Conservation (phyloP, 1,140 invertebrate species). For the Papilio machaon region DNA sequence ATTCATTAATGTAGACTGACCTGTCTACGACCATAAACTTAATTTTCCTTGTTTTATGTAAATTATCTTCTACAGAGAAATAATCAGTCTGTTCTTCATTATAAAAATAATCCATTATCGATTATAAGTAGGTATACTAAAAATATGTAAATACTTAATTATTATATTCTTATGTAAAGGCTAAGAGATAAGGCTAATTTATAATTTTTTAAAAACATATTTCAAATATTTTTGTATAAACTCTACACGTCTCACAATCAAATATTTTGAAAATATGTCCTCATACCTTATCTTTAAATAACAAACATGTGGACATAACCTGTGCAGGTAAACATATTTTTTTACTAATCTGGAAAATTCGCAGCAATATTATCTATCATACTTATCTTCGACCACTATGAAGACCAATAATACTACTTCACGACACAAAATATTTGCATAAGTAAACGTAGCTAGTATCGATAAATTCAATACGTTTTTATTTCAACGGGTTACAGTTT, state of each 20-base stretch:
- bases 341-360: constrained; percentile 30
- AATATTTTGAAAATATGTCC: constrained; percentile 20
- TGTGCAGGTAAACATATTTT: constrained; percentile 32
- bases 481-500: constrained; percentile 32
- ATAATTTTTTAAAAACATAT: neutral
- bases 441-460: constrained; percentile 5
- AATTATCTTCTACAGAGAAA: neutral
- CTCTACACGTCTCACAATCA: neutral
- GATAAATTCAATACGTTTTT: constrained; percentile 31
- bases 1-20: neutral
- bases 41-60: constrained; percentile 2
- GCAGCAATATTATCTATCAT: constrained; percentile 30
- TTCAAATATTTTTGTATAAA: neutral
- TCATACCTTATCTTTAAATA: neutral
- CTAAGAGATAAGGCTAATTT: neutral
- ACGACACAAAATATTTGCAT: constrained; percentile 38
- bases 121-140: too few species aligned
- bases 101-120: too few species aligned
- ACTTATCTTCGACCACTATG: constrained; percentile 30
- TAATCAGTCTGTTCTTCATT: neutral
- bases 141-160: neutral
- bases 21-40: neutral
- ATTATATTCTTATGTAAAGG: neutral
- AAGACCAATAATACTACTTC: constrained; percentile 39
- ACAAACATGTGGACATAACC: constrained; percentile 25